phyloP scores from a whole-genome alignment of 2,113 vertebrate genomes.

The Elanoides forficatus region DNA sequence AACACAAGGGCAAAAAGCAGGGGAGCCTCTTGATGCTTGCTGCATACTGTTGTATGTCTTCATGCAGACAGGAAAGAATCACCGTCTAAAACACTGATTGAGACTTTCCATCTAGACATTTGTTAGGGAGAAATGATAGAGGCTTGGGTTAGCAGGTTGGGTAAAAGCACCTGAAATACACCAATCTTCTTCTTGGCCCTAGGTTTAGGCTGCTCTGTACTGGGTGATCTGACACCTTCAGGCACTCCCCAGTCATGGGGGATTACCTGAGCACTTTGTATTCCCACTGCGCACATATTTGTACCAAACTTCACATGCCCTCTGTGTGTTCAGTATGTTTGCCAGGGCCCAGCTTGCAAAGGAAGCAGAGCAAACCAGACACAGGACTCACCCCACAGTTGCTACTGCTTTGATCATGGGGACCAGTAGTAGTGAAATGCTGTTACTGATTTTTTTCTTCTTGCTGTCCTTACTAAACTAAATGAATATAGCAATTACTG shows the following conservation, averaged over 20 bases:
- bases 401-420: background rate
- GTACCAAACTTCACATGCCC: background rate
- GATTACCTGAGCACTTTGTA: background rate
- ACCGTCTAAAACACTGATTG: background rate
- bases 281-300: background rate
- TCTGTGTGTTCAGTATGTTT: background rate
- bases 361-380: background rate
- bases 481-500: background rate
- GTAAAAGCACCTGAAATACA: background rate
- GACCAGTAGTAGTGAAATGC: background rate
- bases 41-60: background rate
- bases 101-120: background rate
- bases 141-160: background rate
- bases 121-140: background rate
- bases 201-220: background rate
- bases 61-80: background rate
- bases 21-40: background rate
- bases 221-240: background rate
- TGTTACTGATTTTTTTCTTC: background rate
- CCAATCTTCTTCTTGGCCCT: background rate
- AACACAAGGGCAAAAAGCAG: background rate
- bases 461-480: background rate
- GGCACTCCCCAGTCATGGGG: rapidly evolving
- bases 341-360: background rate
- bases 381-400: background rate